Percentiles rank a stretch among this genome's conserved stretches.
phyloP scores from a whole-genome alignment of 2,888 invertebrate species.

The Conus canariensis region DNA sequence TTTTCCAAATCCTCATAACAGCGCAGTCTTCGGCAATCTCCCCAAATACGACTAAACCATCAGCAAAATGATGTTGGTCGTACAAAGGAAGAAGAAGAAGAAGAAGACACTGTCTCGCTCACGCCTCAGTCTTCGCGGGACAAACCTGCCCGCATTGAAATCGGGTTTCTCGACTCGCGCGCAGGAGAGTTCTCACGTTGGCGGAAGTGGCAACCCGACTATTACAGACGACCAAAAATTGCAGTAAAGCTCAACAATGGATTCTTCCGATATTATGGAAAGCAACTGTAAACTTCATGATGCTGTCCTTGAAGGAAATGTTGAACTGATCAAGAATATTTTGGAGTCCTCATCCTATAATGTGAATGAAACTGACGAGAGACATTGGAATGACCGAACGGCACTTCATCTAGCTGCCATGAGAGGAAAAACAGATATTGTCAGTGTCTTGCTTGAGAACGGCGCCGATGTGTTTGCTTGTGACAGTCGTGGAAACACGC shows the following conservation, averaged over 20 bases:
- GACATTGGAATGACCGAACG: slow-evolving; percentile 49
- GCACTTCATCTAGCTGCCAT: slow-evolving; percentile 56
- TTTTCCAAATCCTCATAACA: no score
- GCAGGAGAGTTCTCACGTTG: no score
- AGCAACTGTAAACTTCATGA: slow-evolving; percentile 50
- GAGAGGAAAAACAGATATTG: slow-evolving; percentile 54
- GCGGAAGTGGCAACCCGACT: background rate
- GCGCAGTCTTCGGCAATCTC: no score
- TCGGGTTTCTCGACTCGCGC: no score
- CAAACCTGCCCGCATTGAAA: no score
- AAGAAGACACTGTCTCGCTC: no score
- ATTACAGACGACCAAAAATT: background rate
- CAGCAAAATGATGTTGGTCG: no score
- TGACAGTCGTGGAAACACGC: slow-evolving; percentile 62
- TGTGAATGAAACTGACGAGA: slow-evolving; percentile 49
- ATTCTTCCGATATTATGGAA: slow-evolving; percentile 54
- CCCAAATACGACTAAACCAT: no score
- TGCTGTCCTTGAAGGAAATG: slow-evolving; percentile 51
- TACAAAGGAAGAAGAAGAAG: no score
- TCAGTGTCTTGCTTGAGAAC: slow-evolving; percentile 52
- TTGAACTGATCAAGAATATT: slow-evolving; percentile 38
- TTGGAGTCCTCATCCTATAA: slow-evolving; percentile 45
- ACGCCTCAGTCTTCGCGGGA: no score
- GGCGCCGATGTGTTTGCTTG: slow-evolving; percentile 54
- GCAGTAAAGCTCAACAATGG: background rate